phyloP scores from a whole-genome alignment of 1,140 invertebrate genomes.

The Drosophila neocordata region DNA sequence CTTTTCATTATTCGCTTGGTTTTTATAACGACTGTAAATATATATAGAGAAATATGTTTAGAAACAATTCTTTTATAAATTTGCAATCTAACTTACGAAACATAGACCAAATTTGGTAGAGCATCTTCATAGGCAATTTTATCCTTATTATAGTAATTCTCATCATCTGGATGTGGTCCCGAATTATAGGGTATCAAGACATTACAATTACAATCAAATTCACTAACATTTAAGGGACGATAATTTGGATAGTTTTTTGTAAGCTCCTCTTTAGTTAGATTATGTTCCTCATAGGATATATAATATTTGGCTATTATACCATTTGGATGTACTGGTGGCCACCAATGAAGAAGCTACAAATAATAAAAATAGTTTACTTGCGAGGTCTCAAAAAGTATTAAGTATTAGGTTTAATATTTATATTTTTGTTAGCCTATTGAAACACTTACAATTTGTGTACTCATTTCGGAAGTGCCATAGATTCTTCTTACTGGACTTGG shows the following conservation, averaged over 20 bases:
- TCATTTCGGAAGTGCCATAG: conserved; percentile 42
- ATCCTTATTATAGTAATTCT: conserved; percentile 65
- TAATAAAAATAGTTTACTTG: no score
- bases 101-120: conserved; percentile 67
- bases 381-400: no score
- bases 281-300: conserved; percentile 45
- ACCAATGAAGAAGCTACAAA: conserved; percentile 64
- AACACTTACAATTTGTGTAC: conserved; percentile 55
- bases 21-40: conserved; percentile 19
- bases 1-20: conserved; percentile 29
- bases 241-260: conserved; percentile 41
- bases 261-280: conserved; percentile 33
- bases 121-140: conserved; percentile 64
- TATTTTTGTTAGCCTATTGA: background rate
- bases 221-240: background rate
- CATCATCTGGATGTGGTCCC: conserved; percentile 63
- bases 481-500: conserved; percentile 59
- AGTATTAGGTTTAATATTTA: no score
- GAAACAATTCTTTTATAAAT: background rate
- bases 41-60: background rate
- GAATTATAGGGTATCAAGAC: conserved; percentile 51
- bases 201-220: conserved; percentile 46
- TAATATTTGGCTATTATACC: conserved; percentile 61
- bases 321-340: conserved; percentile 70
- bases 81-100: conserved; percentile 41